Base-by-base conservation (phyloP, 1,140 invertebrate genomes). In the Mycetomoellerius zeteki region DNA sequence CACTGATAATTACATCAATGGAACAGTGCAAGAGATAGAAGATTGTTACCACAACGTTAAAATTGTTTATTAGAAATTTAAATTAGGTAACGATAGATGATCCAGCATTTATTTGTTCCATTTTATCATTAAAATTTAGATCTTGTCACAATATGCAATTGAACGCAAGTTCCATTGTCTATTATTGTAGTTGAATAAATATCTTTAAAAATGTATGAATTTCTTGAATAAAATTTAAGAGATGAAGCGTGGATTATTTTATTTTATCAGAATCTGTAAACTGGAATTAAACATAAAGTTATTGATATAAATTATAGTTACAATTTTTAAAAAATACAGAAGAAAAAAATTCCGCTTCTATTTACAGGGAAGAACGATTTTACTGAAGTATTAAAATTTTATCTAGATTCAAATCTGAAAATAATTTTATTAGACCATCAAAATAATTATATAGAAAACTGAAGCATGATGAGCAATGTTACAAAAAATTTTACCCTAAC, bases 1-100 rank as follows among this genome's bases (percentile, higher is more conserved):
- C 71, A 37, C 33, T 84, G 69, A 84, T 62, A 84, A 75, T 84
- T 84, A 62, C 62, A 60, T 84, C 37, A 73, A 73, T 73, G 37
- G 10, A 73, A 52, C 37, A 14, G 27, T 7, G n/a, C 14, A 4
- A 19, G 14, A 60, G 19, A 52, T 7, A 84, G 54, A 3, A 7
- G 10, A 7, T 75, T 50, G 37, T 56, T 72, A 12, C 8, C 14
- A 24, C 19, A 14, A 24, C 12, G 43, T n/a, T 52, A 12, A 19
- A 52, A 82, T 47, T 58, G 27, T 72, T 72, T 60, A 72, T 60
- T 47, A 60, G 21, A 71, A 43, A 60, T 73, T 82, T 60, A 47
- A 43, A 60, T 82, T 58, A 60, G 5, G 3, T 14, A 21, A 7
- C 14, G 27, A 56, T 71, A 54, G 19, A 5, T 64, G 19, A 5